Conservation (phyloP, 1,140 invertebrate genomes). For the Halictus rubicundus region DNA sequence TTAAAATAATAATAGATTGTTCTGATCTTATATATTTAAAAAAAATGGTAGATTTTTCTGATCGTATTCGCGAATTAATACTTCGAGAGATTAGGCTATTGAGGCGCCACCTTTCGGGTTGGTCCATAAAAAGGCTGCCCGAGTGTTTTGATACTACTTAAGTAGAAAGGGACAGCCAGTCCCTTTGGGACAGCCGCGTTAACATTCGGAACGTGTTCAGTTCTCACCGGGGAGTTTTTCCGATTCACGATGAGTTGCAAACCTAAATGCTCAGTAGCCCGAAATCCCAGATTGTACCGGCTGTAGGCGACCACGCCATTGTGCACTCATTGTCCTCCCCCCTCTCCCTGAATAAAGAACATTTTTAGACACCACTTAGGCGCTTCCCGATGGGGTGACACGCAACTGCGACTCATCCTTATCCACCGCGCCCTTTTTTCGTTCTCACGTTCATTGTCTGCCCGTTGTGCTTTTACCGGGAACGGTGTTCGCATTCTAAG, state of each 20-base stretch:
- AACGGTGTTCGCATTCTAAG: slow-evolving; percentile 58
- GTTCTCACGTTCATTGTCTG: slow-evolving; percentile 57
- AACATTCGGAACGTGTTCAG: slow-evolving; percentile 64
- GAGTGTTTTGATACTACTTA: slow-evolving; percentile 21
- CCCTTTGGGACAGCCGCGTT: slow-evolving; percentile 50
- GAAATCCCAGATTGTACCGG: slow-evolving; percentile 62
- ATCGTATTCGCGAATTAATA: too few species aligned
- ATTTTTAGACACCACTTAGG: slow-evolving; percentile 75
- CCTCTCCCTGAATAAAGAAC: slow-evolving; percentile 66
- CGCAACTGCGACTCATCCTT: slow-evolving; percentile 72
- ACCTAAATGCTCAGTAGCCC: slow-evolving; percentile 67
- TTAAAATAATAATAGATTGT: too few species aligned
- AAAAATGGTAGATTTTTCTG: too few species aligned
- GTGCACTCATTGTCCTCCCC: slow-evolving; percentile 71
- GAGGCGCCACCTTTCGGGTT: too few species aligned
- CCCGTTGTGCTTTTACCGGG: slow-evolving; percentile 63
- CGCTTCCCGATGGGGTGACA: slow-evolving; percentile 64
- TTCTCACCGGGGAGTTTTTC: slow-evolving; percentile 68
- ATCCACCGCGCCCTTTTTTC: slow-evolving; percentile 35
- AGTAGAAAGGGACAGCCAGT: slow-evolving; percentile 19
- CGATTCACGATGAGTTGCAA: slow-evolving; percentile 75
- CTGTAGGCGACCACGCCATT: slow-evolving; percentile 59
- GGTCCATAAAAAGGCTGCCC: too few species aligned
- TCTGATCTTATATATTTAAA: too few species aligned
- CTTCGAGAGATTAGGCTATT: too few species aligned